phyloP scores from a whole-genome alignment of 2,113 vertebrate species.

The Brevimyrus niger region DNA sequence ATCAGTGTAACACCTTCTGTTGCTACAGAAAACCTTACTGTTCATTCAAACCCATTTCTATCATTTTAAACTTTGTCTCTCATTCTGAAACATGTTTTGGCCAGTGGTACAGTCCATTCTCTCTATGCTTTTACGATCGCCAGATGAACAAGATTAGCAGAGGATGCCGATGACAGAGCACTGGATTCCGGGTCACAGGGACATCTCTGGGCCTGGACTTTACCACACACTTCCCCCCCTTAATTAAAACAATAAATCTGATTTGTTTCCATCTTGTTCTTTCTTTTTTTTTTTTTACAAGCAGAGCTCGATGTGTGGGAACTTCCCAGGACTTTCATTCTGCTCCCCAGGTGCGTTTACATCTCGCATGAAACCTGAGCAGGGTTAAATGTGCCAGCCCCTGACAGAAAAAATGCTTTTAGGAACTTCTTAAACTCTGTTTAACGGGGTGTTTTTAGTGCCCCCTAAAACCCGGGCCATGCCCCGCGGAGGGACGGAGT shows the following conservation, averaged over 20 bases:
- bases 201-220: conserved; percentile 22
- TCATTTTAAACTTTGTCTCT: not conserved
- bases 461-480: conserved; percentile 55
- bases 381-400: conserved; percentile 60
- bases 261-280: conserved; percentile 37
- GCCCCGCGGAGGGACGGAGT: conserved; percentile 43
- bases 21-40: not conserved
- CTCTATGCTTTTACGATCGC: not conserved
- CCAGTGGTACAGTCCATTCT: not conserved
- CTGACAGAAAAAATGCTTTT: conserved; percentile 62
- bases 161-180: not conserved
- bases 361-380: conserved; percentile 58
- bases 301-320: conserved; percentile 44
- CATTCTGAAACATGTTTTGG: not conserved
- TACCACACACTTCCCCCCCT: conserved; percentile 40
- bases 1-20: not conserved
- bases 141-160: not conserved
- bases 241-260: conserved; percentile 64
- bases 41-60: not conserved
- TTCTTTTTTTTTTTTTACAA: conserved; percentile 44
- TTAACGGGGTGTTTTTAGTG: conserved; percentile 66
- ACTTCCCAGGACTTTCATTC: conserved; percentile 38
- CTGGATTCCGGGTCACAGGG: not conserved
- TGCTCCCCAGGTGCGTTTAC: conserved; percentile 51
- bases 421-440: conserved; percentile 63